phyloP scores from a whole-genome alignment of 2,888 invertebrate species.

The Hofmannophila pseudospretella region DNA sequence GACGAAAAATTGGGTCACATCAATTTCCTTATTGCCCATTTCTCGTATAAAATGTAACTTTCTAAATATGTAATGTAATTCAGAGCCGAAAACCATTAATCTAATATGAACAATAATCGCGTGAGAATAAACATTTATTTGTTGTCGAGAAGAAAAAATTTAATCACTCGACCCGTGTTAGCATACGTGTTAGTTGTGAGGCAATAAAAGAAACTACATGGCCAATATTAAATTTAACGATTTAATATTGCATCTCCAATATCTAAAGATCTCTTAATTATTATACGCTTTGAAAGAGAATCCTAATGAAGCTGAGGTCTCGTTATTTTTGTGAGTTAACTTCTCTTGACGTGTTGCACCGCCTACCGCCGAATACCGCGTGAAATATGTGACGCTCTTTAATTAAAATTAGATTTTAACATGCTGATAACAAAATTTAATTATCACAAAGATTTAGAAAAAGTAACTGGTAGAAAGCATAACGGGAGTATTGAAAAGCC shows the following conservation, averaged over 20 bases:
- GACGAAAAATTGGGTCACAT: background rate
- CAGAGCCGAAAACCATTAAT: conserved; percentile 42
- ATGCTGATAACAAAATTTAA: conserved; percentile 67
- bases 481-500: conserved; percentile 27
- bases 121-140: conserved; percentile 71
- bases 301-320: conserved; percentile 37
- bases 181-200: conserved; percentile 63
- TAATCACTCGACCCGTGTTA: conserved; percentile 62
- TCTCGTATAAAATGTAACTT: conserved; percentile 29
- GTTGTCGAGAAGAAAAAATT: conserved; percentile 47
- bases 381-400: conserved; percentile 76
- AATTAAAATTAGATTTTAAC: conserved; percentile 73
- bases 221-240: conserved; percentile 76
- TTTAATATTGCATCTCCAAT: conserved; percentile 67
- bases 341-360: conserved; percentile 52
- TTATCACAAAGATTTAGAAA: conserved; percentile 58
- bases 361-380: conserved; percentile 71
- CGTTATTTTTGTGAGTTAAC: conserved; percentile 38
- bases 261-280: conserved; percentile 36
- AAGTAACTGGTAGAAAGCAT: conserved; percentile 34
- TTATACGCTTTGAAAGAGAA: conserved; percentile 23
- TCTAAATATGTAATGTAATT: conserved; percentile 47
- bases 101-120: conserved; percentile 58
- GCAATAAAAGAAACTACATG: conserved; percentile 70
- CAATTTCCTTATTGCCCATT: background rate